These are phyloP conservation scores for Pangasius mekongensis DNA, from an alignment of 2,797 vertebrate genomes.

Conservation along the genomic window DNA sequence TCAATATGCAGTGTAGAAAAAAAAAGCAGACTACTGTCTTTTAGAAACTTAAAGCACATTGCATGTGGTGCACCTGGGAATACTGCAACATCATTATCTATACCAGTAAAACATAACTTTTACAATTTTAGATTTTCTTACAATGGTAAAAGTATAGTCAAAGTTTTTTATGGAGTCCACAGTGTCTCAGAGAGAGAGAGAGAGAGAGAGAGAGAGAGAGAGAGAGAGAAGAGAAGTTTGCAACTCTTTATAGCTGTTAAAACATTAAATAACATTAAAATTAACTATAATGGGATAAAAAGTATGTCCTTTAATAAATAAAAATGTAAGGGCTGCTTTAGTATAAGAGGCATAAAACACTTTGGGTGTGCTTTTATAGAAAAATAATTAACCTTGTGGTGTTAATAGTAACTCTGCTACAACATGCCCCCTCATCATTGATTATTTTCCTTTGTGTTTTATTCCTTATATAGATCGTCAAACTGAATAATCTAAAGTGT, in stretches of 20 bases:
- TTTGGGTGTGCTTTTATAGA: not conserved
- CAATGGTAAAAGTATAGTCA: not conserved
- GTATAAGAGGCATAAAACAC: not conserved
- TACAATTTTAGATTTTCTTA: not conserved
- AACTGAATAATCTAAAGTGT: not conserved
- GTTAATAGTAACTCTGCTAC: not conserved
- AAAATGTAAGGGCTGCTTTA: not conserved
- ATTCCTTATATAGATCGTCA: not conserved
- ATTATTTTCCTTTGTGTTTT: not conserved
- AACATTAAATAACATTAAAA: not conserved
- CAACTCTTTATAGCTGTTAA: not conserved
- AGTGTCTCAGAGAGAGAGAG: not conserved
- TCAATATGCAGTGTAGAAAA: not conserved
- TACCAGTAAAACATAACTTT: not conserved
- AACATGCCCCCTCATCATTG: not conserved
- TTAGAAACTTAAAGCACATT: not conserved
- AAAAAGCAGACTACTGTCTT: not conserved
- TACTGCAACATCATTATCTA: not conserved
- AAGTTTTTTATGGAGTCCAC: not conserved
- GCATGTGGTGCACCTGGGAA: not conserved
- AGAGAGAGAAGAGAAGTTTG: not conserved
- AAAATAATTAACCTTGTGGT: not conserved
- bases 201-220: not conserved
- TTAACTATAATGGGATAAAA: not conserved
- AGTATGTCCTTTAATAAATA: not conserved